Percentiles rank a stretch among this genome's conserved stretches.
Evolutionary conservation across 1,140 invertebrate species (phyloP).

Genomic region (Rhagoletis pomonella): DNA sequence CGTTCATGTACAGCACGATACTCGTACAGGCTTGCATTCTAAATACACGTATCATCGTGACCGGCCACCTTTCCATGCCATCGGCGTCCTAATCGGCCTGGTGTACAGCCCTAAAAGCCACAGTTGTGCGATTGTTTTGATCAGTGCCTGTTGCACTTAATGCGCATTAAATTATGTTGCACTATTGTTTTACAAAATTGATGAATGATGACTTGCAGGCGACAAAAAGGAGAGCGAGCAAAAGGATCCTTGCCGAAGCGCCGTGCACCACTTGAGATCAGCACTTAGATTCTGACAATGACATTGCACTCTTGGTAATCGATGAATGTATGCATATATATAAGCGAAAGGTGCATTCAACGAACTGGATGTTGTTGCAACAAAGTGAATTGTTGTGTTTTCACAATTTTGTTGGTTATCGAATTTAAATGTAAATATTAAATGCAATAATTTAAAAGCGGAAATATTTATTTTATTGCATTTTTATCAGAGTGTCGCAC

Average conservation of each 20-base stretch:
- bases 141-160: slow-evolving; percentile 44
- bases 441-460: slow-evolving; percentile 55
- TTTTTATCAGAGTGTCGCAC: slow-evolving; percentile 49
- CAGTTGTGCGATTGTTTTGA: slow-evolving; percentile 49
- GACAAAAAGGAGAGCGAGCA: slow-evolving; percentile 13
- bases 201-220: slow-evolving; percentile 47
- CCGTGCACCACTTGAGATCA: not conserved
- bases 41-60: slow-evolving; percentile 11
- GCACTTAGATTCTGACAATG: not conserved
- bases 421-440: slow-evolving; percentile 53
- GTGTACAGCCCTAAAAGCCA: not conserved
- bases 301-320: slow-evolving; percentile 29
- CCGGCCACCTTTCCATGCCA: not conserved
- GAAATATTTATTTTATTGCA: slow-evolving; percentile 58
- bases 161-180: slow-evolving; percentile 50
- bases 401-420: slow-evolving; percentile 1
- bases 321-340: slow-evolving; percentile 1
- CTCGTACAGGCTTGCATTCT: too few relatives aligned
- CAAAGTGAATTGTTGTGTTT: slow-evolving; percentile 39
- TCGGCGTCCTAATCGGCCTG: not conserved
- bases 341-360: slow-evolving; percentile 24
- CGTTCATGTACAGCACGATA: too few relatives aligned
- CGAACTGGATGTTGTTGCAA: not conserved
- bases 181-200: slow-evolving; percentile 42
- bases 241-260: not conserved